Evolutionary conservation across 2,888 invertebrate genomes (phyloP).

Genomic region (Drosophila tripunctata): DNA sequence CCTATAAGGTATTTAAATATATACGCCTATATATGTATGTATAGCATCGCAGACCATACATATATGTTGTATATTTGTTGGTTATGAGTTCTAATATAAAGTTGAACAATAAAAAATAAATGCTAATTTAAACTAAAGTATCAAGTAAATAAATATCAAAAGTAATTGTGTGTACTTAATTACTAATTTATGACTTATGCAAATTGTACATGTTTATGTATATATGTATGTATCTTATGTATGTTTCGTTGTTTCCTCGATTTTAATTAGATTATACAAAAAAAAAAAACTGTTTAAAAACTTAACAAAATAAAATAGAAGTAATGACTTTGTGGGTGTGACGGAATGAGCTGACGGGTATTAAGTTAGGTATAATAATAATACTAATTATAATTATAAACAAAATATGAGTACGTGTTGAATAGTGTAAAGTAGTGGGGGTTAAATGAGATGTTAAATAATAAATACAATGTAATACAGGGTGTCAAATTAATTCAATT

Average conservation of each 20-base stretch:
- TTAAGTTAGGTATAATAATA: too few species aligned
- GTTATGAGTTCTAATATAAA: not conserved
- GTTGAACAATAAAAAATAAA: not conserved
- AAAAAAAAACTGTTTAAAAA: too few species aligned
- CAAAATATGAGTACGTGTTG: too few species aligned
- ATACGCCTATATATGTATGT: not conserved
- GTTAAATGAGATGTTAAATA: not conserved
- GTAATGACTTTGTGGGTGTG: constrained; percentile 2
- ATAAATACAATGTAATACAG: constrained; percentile 24
- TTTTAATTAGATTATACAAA: not conserved
- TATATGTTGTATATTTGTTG: not conserved
- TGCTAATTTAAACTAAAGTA: not conserved
- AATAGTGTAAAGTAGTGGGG: too few species aligned
- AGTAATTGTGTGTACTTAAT: constrained; percentile 6
- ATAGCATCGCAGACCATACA: not conserved
- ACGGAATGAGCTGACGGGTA: too few species aligned
- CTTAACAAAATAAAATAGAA: too few species aligned
- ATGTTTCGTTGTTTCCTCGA: not conserved
- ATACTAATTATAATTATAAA: too few species aligned
- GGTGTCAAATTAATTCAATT: constrained; percentile 16
- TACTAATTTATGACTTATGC: constrained; percentile 32
- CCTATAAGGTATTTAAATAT: not conserved
- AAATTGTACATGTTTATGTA: constrained; percentile 30
- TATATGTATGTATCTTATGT: constrained; percentile 34
- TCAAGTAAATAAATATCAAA: not conserved